Percentiles rank a stretch among this genome's conserved stretches.
These are phyloP conservation scores for Campopleginae sp. DNA, from an alignment of 2,888 invertebrate species.

Conservation along the genomic window DNA sequence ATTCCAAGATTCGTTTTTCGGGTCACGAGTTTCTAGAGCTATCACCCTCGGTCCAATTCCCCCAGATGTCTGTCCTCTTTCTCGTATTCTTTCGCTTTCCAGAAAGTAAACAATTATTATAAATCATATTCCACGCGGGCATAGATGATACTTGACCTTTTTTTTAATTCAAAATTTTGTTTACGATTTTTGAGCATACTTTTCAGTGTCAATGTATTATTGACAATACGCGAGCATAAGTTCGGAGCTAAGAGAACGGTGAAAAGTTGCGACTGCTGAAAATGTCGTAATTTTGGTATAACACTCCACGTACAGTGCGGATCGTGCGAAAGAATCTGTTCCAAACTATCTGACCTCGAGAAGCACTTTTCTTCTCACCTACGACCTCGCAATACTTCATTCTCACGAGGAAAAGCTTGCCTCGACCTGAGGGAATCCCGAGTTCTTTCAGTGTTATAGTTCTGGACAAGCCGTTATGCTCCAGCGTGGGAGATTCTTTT, in stretches of 20 bases:
- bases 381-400: constrained; percentile 62
- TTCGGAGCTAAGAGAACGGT: neutral
- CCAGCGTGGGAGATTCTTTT: constrained; percentile 48
- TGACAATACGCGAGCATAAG: neutral
- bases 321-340: constrained; percentile 63
- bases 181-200: neutral
- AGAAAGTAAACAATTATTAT: constrained; percentile 28
- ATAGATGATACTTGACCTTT: constrained; percentile 20
- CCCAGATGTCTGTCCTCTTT: constrained; percentile 26
- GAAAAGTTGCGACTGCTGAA: neutral
- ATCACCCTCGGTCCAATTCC: constrained; percentile 54
- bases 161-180: neutral
- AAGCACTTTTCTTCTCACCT: constrained; percentile 64
- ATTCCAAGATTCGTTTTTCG: constrained; percentile 57
- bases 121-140: constrained; percentile 34
- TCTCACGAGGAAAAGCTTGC: constrained; percentile 58
- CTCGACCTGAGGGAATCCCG: constrained; percentile 31
- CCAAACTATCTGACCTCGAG: constrained; percentile 67
- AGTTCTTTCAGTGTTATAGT: constrained; percentile 42
- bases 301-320: constrained; percentile 28
- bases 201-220: neutral
- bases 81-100: neutral
- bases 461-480: constrained; percentile 48
- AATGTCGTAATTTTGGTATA: constrained; percentile 27
- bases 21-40: constrained; percentile 56